phyloP scores from a whole-genome alignment of 2,797 vertebrate species.

The Austrolebias charrua region DNA sequence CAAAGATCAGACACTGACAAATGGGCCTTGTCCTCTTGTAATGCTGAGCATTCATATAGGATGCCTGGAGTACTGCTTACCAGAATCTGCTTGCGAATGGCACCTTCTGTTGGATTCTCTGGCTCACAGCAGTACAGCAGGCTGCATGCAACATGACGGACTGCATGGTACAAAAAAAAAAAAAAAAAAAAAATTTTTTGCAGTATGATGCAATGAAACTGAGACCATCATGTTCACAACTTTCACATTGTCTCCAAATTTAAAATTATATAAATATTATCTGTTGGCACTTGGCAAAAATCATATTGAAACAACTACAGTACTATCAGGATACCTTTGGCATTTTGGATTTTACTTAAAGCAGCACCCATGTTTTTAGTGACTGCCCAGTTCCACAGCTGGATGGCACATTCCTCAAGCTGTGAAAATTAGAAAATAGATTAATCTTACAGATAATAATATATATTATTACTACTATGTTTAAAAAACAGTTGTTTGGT shows the following conservation, averaged over 20 bases:
- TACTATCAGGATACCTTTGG: conserved; percentile 79
- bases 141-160: conserved; percentile 85
- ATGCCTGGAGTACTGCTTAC: conserved; percentile 61
- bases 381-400: conserved; percentile 92
- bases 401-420: conserved; percentile 87
- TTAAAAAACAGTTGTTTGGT: not conserved
- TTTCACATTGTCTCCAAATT: conserved; percentile 1
- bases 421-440: conserved; percentile 47
- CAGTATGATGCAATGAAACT: not conserved
- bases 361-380: conserved; percentile 72
- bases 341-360: conserved; percentile 81
- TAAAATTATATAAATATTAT: conserved; percentile 6
- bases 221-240: conserved; percentile 1
- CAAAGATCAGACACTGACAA: conserved; percentile 55
- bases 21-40: conserved; percentile 32
- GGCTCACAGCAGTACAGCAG: conserved; percentile 79
- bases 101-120: conserved; percentile 78
- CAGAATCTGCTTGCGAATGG: conserved; percentile 85
- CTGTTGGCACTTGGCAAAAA: not conserved
- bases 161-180: conserved; percentile 69
- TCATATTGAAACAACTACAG: not conserved
- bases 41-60: conserved; percentile 19
- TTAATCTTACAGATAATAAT: conserved; percentile 4
- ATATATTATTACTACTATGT: not conserved
- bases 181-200: no score